A percentile compares a stretch with the other conserved stretches of the same genome.
Conservation (phyloP, 2,888 invertebrate genomes). For the Spialia ferax region DNA sequence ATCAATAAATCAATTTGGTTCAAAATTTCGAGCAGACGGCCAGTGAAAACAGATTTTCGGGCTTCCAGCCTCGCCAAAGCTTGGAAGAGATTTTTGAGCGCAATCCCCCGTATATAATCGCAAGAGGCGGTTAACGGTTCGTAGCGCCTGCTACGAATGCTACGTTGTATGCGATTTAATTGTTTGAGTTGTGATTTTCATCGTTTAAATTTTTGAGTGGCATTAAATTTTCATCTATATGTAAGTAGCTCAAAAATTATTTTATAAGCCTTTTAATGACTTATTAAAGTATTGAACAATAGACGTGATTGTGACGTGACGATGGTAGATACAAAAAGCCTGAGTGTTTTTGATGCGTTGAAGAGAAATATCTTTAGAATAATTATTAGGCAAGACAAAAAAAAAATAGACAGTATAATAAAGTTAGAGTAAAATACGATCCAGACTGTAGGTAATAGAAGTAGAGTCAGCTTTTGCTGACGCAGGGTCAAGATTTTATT, state of each 20-base stretch:
- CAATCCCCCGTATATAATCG: slow-evolving; percentile 20
- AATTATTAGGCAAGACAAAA: too few relatives aligned
- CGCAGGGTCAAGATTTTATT: too few relatives aligned
- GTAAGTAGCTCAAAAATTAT: not conserved
- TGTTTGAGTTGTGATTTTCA: not conserved
- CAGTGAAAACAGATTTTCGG: slow-evolving; percentile 31
- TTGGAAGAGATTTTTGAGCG: slow-evolving; percentile 23
- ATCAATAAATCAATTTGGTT: slow-evolving; percentile 26
- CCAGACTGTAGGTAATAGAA: too few relatives aligned
- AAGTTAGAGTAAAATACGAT: too few relatives aligned
- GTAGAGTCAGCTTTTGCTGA: too few relatives aligned
- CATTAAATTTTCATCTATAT: not conserved
- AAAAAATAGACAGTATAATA: too few relatives aligned
- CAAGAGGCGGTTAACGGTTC: slow-evolving; percentile 20
- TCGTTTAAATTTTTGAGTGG: slow-evolving; percentile 8
- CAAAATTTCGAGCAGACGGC: slow-evolving; percentile 14
- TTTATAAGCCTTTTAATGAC: too few relatives aligned
- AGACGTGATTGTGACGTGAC: not conserved
- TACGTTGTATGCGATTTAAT: slow-evolving; percentile 24
- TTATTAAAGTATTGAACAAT: not conserved
- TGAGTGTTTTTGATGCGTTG: too few relatives aligned
- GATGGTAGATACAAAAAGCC: too few relatives aligned
- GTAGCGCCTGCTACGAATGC: slow-evolving; percentile 26
- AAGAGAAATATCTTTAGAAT: too few relatives aligned
- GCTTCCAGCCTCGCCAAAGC: slow-evolving; percentile 27